A percentile compares a stretch with the other conserved stretches of the same genome.
These are phyloP conservation scores for Flexamia atlantica DNA, from an alignment of 2,888 invertebrate species.

Conservation along the genomic window DNA sequence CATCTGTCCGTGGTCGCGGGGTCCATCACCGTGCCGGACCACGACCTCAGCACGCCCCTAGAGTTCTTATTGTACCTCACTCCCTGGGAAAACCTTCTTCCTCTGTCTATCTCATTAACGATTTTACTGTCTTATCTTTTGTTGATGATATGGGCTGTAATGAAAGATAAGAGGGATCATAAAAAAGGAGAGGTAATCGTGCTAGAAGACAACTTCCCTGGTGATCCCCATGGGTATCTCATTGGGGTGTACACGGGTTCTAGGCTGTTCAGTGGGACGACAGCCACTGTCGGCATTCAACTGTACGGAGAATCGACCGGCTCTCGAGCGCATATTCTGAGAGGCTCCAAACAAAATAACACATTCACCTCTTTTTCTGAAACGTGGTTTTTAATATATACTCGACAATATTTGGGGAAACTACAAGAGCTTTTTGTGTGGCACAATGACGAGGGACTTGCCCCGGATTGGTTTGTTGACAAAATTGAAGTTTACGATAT, in stretches of 20 bases:
- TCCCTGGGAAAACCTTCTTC: constrained; percentile 1
- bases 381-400: not conserved
- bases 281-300: not conserved
- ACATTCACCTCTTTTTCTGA: not conserved
- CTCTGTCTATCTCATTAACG: not conserved
- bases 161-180: not conserved
- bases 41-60: not conserved
- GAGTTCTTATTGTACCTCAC: not conserved
- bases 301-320: not conserved
- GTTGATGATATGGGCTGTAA: not conserved
- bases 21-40: not conserved
- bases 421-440: not conserved
- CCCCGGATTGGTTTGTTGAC: not conserved
- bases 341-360: not conserved
- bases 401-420: not conserved
- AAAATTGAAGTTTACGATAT: not conserved
- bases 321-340: not conserved
- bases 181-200: not conserved
- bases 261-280: not conserved
- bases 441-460: not conserved
- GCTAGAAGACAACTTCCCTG: constrained; percentile 30
- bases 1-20: not conserved
- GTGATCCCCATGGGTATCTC: not conserved
- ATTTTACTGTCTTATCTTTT: not conserved
- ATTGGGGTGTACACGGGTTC: not conserved